Evolutionary conservation across 2,113 vertebrate species (phyloP), one percentile per base, ranked within the genome.

Genomic region (Etia nguti): DNA sequence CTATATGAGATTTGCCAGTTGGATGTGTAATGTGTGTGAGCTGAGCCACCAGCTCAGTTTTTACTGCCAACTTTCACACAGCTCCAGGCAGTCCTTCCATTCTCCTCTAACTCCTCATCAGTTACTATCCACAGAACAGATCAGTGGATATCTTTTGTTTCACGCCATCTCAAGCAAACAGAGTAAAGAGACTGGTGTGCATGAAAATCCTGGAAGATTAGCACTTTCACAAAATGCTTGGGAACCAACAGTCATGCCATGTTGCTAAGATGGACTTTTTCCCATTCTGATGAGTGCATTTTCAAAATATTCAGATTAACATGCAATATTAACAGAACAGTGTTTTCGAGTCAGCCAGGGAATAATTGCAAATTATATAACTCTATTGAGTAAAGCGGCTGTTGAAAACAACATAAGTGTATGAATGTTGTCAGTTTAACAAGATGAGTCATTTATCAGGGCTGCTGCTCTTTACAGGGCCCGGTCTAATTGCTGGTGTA

Each of bases 401-500:
- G 24, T 7, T 41, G 48, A 36, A 79, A 83, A 84, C 54, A 85
- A 60, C 55, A 16, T 4, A 6, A 24, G 56, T 77, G 73, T 77
- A 52, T 77, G n/a, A 73, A 82, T 83, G 59, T 18, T 83, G 55
- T 82, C 22, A 5, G 70, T 20, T 31, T 80, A 38, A 70, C n/a
- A 60, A 11, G 26, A 79, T 6, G 20, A 68, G 26, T 7, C 31
- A 79, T 89, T 81, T 85, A 46, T 87, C 83, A 80, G 46, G 57
- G 41, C 36, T 16, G 31, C 38, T 84, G 38, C 65, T 79, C n/a
- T 87, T 80, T 81, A 59, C 88, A 62, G 65, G 68, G 43, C 16
- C 3, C 5, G 1, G 48, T 91, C 83, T 87, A 90, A 94, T 86
- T 89, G 90, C 90, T 86, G 84, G 65, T 59, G 65, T 91, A 90